Base-by-base conservation (phyloP, 2,888 invertebrate species). In the Conus canariensis region DNA sequence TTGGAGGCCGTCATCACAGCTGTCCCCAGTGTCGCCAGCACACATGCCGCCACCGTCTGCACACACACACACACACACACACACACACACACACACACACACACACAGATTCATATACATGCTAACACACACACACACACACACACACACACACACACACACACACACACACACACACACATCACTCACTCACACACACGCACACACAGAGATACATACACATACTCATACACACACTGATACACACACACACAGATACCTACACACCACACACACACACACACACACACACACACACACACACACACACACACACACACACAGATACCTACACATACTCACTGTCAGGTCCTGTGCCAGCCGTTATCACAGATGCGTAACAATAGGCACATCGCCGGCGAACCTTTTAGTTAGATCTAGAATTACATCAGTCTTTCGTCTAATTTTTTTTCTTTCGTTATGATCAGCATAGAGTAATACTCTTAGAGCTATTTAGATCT, bases 31-130 rank as follows among this genome's bases (percentile, higher is more conserved):
- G 88, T 12, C 59, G 82, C 67, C 90, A 91, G 45, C 70, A 90
- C 82, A 14, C 88, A 82, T 3, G 86, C 90, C n/a, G 91, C 74
- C 16, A 90, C 16, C n/a, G 88, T 86, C 92, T 92, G 90, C 19
- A 77, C 77, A 25, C 25, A 80, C 74, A 77, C 88, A 88, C 88
- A 88, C 88, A 88, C 19, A 58, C 74, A 77, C 77, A 56, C 58
- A 74, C 77, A 58, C 88, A 56, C 74, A 58, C 74, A 74, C 87
- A 25, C 74, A 87, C 30, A 58, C 22, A 74, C 70, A 22, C 74
- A n/a, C 56, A 58, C 70, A 70, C n/a, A n/a, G n/a, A n/a, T n/a
- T n/a, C n/a, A n/a, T n/a, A n/a, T n/a, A 74, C 9, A n/a, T 0
- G 8, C 22, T 6, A 0, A 74, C 19, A 22, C 7, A 8, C 19